phyloP scores from a whole-genome alignment of 2,888 invertebrate species.

The Andrena hattorfiana region DNA sequence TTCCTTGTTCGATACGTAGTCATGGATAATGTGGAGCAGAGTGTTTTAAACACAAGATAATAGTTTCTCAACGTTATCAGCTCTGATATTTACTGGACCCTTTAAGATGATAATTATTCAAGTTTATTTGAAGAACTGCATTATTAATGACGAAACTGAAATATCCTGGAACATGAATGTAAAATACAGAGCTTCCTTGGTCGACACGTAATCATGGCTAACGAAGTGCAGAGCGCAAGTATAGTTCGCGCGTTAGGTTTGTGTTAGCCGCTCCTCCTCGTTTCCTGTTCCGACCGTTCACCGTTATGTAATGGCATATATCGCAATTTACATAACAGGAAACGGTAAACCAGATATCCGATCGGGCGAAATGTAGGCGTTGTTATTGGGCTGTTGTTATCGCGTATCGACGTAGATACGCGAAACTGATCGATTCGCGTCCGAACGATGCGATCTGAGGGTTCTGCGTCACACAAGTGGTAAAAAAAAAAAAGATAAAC shows the following conservation, averaged over 20 bases:
- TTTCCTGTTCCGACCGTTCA: constrained; percentile 63
- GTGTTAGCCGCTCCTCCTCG: constrained; percentile 64
- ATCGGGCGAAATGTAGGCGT: constrained; percentile 35
- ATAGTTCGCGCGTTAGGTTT: constrained; percentile 37
- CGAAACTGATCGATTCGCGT: constrained; percentile 13
- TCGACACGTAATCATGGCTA: constrained; percentile 16
- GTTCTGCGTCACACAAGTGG: not conserved
- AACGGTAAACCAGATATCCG: constrained; percentile 51
- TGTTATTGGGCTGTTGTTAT: constrained; percentile 19
- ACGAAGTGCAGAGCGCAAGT: constrained; percentile 21
- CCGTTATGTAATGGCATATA: constrained; percentile 66
- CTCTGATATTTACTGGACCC: too few species aligned
- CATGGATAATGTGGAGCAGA: constrained; percentile 27
- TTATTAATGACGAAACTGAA: too few species aligned
- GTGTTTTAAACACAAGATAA: too few species aligned
- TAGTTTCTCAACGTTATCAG: too few species aligned
- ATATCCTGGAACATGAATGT: not conserved
- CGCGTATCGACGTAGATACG: constrained; percentile 18
- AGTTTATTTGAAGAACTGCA: too few species aligned
- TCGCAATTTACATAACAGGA: constrained; percentile 74
- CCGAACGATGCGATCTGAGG: not conserved
- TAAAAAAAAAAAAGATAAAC: not conserved
- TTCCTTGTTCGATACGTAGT: constrained; percentile 8
- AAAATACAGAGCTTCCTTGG: not conserved
- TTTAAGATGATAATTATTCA: too few species aligned